phyloP scores from a whole-genome alignment of 2,797 vertebrate genomes.

The Ibycter americanus region DNA sequence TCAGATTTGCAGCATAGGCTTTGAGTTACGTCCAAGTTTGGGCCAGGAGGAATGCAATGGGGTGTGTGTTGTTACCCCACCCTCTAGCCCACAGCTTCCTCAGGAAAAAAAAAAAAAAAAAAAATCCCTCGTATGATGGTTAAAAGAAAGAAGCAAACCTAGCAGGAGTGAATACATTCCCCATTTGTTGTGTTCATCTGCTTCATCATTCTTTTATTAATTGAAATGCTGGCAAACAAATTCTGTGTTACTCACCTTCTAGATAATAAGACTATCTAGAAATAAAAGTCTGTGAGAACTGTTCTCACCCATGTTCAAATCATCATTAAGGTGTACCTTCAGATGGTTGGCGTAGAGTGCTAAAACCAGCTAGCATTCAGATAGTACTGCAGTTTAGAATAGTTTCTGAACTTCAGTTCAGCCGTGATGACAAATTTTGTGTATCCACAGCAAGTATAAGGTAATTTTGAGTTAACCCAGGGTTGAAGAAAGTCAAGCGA shows the following conservation, averaged over 20 bases:
- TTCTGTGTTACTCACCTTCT: not conserved
- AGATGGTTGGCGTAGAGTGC: not conserved
- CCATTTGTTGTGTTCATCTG: conserved; percentile 3
- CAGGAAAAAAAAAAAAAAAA: not conserved
- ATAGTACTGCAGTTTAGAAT: not conserved
- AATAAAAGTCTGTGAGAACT: not conserved
- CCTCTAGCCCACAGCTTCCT: conserved; percentile 33
- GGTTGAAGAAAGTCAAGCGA: not conserved
- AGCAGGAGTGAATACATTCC: not conserved
- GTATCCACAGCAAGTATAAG: not conserved
- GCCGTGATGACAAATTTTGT: not conserved
- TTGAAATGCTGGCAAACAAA: conserved; percentile 9
- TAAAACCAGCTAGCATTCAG: not conserved
- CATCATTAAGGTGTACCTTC: not conserved
- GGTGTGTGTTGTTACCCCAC: not conserved
- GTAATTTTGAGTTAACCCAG: not conserved
- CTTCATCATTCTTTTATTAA: not conserved
- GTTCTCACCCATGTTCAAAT: not conserved
- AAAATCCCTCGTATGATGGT: not conserved
- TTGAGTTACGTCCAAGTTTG: not conserved
- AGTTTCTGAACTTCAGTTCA: not conserved
- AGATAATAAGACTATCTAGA: not conserved
- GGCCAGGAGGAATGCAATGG: not conserved
- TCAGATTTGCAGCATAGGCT: not conserved
- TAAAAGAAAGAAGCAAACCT: conserved; percentile 6